Conservation (phyloP, 2,888 invertebrate species). For the Sesia apiformis region DNA sequence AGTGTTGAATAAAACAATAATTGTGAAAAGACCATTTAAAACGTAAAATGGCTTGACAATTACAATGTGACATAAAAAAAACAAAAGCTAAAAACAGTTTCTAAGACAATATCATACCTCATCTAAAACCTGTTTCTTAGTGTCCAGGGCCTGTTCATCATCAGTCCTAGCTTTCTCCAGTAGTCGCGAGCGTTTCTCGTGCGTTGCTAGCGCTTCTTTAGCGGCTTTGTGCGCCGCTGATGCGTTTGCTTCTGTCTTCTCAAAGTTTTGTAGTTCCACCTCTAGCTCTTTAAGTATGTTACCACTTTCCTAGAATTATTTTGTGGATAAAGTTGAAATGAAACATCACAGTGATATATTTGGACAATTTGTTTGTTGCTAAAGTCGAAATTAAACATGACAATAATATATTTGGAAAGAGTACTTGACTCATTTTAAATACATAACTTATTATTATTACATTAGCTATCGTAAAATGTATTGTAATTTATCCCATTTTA, state of each 20-base stretch:
- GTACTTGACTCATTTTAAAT: too few species aligned
- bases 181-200: constrained; percentile 79
- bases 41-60: constrained; percentile 3
- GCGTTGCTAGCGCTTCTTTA: constrained; percentile 78
- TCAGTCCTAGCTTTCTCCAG: constrained; percentile 79
- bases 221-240: constrained; percentile 78
- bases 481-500: too few species aligned
- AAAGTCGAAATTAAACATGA: too few species aligned
- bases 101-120: constrained; percentile 34
- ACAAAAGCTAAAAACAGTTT: too few species aligned
- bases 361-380: too few species aligned
- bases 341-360: too few species aligned
- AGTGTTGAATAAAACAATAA: too few species aligned
- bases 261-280: constrained; percentile 74
- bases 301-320: constrained; percentile 75
- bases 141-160: constrained; percentile 75
- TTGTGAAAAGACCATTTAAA: too few species aligned
- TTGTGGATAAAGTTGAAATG: too few species aligned
- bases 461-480: too few species aligned
- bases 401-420: too few species aligned
- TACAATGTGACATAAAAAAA: background rate
- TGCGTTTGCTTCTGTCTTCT: constrained; percentile 79
- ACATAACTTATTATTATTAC: too few species aligned
- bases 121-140: constrained; percentile 75
- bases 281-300: constrained; percentile 79